Conservation (phyloP, 2,113 vertebrate genomes). For the Dermatemys mawii region DNA sequence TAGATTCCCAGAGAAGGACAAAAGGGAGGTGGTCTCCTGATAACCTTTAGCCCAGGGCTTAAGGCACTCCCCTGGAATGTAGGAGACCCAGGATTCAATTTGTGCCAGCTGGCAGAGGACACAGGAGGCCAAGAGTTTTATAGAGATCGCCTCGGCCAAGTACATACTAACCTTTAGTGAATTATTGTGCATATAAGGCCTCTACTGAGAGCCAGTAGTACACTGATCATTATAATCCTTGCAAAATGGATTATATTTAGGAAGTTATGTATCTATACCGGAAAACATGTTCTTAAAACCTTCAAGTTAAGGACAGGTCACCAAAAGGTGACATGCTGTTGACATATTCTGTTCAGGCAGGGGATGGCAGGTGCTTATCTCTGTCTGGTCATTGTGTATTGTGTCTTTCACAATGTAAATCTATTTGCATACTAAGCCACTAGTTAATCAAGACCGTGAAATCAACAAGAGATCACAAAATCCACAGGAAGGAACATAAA, state of each 20-base stretch:
- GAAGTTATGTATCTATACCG: not conserved
- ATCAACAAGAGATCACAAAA: not conserved
- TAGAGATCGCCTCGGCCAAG: not conserved
- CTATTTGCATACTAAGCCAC: not conserved
- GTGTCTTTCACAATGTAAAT: not conserved
- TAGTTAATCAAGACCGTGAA: not conserved
- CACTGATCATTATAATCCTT: not conserved
- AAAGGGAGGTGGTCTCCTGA: not conserved
- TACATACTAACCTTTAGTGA: not conserved
- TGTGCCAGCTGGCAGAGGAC: not conserved
- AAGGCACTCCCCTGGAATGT: not conserved
- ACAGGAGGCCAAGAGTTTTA: not conserved
- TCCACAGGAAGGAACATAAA: not conserved
- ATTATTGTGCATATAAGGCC: not conserved
- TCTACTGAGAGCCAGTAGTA: not conserved
- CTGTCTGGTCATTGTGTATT: not conserved
- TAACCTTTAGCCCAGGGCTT: not conserved
- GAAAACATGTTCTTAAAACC: not conserved
- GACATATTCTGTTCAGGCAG: not conserved
- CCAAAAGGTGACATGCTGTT: not conserved
- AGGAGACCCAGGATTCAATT: not conserved
- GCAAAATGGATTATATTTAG: not conserved
- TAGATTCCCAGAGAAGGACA: not conserved
- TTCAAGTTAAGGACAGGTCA: not conserved
- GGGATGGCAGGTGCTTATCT: not conserved